phyloP scores from a whole-genome alignment of 2,797 vertebrate genomes.

The Anas bahamensis region DNA sequence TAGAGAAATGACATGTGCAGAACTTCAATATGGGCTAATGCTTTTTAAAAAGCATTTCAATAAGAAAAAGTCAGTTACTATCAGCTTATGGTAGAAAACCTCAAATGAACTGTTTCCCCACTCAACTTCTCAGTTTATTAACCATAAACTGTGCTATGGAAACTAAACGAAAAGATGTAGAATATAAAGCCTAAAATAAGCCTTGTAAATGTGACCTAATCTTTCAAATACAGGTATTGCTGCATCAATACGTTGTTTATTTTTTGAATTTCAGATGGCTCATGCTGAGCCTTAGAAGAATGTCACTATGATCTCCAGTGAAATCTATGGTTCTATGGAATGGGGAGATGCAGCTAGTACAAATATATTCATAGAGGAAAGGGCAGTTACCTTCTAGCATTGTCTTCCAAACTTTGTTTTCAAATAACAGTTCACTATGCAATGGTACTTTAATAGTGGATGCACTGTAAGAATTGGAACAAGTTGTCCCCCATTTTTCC shows the following conservation, averaged over 20 bases:
- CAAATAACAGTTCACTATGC: not conserved
- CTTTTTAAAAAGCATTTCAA: not conserved
- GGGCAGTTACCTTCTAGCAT: not conserved
- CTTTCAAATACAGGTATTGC: not conserved
- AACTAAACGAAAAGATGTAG: not conserved
- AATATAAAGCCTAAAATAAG: not conserved
- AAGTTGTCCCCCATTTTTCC: not conserved
- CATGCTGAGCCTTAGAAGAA: not conserved
- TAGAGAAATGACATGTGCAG: fast-evolving
- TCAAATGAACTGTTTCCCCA: not conserved
- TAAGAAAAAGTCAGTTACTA: not conserved
- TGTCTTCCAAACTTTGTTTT: not conserved
- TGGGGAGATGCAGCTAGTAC: not conserved
- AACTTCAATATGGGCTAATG: not conserved
- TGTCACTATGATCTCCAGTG: not conserved
- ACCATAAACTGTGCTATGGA: not conserved
- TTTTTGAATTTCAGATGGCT: not conserved
- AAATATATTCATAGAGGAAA: not conserved
- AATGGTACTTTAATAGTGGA: not conserved
- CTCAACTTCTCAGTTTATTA: not conserved
- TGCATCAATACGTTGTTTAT: not conserved
- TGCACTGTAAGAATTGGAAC: not conserved
- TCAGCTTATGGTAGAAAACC: not conserved
- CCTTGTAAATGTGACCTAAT: not conserved
- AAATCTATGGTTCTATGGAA: not conserved